Conservation (phyloP, 2,888 invertebrate species). For the Nebria salina region DNA sequence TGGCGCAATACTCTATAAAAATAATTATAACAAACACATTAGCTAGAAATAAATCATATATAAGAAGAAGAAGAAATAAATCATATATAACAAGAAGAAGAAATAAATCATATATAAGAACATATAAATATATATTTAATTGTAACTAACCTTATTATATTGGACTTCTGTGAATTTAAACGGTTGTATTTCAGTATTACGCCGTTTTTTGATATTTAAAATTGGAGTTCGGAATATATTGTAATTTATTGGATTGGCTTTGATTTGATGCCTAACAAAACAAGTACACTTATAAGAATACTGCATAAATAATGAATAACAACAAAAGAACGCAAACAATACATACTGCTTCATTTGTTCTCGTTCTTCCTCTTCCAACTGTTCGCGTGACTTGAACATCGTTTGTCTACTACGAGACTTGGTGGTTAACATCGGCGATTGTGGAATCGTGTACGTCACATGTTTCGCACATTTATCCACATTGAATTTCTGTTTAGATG, state of each 20-base stretch:
- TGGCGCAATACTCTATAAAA: neutral
- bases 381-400: conserved; percentile 67
- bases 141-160: conserved; percentile 59
- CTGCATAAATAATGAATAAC: neutral
- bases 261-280: conserved; percentile 67
- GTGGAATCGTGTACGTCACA: conserved; percentile 61
- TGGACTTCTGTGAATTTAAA: conserved; percentile 71
- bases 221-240: conserved; percentile 67
- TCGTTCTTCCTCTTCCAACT: conserved; percentile 70
- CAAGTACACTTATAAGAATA: too few relatives aligned
- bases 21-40: too few relatives aligned
- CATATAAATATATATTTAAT: neutral
- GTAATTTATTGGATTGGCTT: conserved; percentile 72
- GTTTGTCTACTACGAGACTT: conserved; percentile 67
- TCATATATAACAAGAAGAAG: too few relatives aligned
- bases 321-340: neutral
- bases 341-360: conserved; percentile 71
- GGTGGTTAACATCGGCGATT: conserved; percentile 67
- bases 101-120: too few relatives aligned
- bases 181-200: conserved; percentile 69
- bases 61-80: too few relatives aligned
- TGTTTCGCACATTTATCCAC: conserved; percentile 28
- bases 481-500: conserved; percentile 48
- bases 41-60: too few relatives aligned
- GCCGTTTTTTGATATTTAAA: conserved; percentile 65